Percentiles rank a stretch among this genome's conserved stretches.
These are phyloP conservation scores for Tetraneura akinire DNA, from an alignment of 1,140 invertebrate species.

Conservation along the genomic window DNA sequence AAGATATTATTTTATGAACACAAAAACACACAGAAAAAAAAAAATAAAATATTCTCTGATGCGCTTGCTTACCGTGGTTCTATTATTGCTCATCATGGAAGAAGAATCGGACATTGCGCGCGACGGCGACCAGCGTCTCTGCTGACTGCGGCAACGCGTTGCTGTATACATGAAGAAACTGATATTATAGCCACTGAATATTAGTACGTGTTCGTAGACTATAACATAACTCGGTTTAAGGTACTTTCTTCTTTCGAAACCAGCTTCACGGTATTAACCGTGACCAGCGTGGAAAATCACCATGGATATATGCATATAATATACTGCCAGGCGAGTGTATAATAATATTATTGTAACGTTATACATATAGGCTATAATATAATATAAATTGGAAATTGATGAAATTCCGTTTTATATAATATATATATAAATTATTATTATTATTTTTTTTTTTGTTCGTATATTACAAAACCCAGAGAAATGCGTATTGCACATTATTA, in stretches of 20 bases:
- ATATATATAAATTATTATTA: no score
- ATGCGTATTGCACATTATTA: constrained; percentile 24
- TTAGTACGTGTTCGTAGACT: background rate
- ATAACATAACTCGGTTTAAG: background rate
- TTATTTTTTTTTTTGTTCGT: constrained; percentile 17
- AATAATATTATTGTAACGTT: no score
- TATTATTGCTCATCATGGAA: background rate
- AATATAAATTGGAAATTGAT: constrained; percentile 19
- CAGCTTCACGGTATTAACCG: constrained; percentile 29
- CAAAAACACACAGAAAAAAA: background rate
- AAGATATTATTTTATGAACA: no score
- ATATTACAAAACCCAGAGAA: constrained; percentile 31
- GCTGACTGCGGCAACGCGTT: background rate
- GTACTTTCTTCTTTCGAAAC: constrained; percentile 45
- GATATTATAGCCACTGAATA: background rate
- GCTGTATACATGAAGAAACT: background rate
- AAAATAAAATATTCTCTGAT: background rate
- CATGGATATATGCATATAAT: background rate
- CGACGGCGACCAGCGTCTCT: no score
- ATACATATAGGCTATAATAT: no score
- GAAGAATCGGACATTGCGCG: constrained; percentile 35
- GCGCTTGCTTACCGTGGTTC: background rate
- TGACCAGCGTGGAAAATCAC: constrained; percentile 41
- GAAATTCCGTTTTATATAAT: constrained; percentile 10
- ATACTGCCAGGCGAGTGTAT: no score